Evolutionary conservation across 2,113 vertebrate genomes (phyloP), one percentile per base, ranked within the genome.

Genomic region (Eubucco bourcierii): DNA sequence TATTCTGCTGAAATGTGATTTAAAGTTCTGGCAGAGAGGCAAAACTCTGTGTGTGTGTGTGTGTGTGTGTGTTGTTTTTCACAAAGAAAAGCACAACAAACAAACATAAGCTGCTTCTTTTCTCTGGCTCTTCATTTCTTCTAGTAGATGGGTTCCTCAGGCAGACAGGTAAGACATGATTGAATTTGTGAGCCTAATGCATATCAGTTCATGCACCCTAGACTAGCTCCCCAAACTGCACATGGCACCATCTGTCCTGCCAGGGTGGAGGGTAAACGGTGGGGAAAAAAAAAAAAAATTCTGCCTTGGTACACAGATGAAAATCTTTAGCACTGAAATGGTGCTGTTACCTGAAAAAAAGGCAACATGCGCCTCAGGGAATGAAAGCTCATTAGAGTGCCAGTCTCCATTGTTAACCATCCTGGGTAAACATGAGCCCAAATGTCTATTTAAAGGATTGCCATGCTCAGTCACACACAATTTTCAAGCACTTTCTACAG

Each of bases 171-270:
- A 93, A 91, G 95, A 96, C 93, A 93, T 91, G 86, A 94, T 52
- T 96, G 96, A 93, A 75, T 90, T 93, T 94, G 90, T 95, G 96
- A 96, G 94, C 91, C 73, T 96, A 96, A 96, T 95, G 80, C 95
- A 63, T 59, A 95, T 95, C 95, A 94, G 94, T 63, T 95, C 91
- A 95, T 88, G 95, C 91, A 94, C 90, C 82, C 87, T 88, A 78
- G 82, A 88, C 90, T 76, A 72, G 70, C 82, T 94, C 85, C 90
- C 87, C 72, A 86, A 94, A 94, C 90, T 79, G 90, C 66, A 75
- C 80, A 70, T 93, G 17, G 0, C 77, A 95, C 94, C 94, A 94
- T 96, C 90, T 96, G 95, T 86, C 2, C 0, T 88, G 82, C 65
- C 59, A 50, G 88, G 80, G 76, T 75, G 80, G 63, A 94, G 59